Evolutionary conservation across 2,888 invertebrate genomes (phyloP).

Genomic region (Tipula vernalis): DNA sequence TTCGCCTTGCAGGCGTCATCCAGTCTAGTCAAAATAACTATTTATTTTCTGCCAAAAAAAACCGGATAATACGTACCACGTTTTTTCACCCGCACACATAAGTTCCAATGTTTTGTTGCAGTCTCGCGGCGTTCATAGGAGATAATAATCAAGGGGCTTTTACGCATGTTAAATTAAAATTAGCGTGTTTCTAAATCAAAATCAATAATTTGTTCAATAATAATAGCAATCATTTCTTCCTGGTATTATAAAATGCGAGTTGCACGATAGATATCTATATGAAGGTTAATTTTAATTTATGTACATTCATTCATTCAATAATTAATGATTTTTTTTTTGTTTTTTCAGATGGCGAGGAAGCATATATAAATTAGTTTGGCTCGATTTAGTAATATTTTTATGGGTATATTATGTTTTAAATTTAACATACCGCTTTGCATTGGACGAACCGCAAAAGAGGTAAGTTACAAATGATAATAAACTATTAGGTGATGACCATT

Average conservation of each 20-base stretch:
- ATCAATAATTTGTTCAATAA: neutral
- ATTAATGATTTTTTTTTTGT: slow-evolving; percentile 8
- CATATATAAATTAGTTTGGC: slow-evolving; percentile 89
- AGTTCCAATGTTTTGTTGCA: neutral
- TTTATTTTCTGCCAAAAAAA: neutral
- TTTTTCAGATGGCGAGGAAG: slow-evolving; percentile 83
- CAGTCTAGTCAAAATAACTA: neutral
- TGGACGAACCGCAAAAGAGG: slow-evolving; percentile 56
- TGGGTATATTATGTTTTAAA: slow-evolving; percentile 67
- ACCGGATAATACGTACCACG: neutral
- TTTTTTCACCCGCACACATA: neutral
- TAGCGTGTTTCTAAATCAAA: neutral
- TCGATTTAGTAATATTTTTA: slow-evolving; percentile 71
- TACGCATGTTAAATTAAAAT: neutral
- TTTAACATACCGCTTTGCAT: slow-evolving; percentile 57
- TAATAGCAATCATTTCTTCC: neutral
- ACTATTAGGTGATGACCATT: too few species aligned
- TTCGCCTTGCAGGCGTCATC: neutral
- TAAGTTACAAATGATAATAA: slow-evolving; percentile 31
- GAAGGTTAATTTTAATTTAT: neutral
- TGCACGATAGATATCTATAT: neutral
- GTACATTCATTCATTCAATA: neutral
- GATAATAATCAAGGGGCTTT: neutral
- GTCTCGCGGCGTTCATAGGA: neutral
- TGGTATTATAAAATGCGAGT: neutral